Evolutionary conservation across 53 echinoderm and acorn worm species (phyloP).

Genomic region (Pentamera pediparva): DNA sequence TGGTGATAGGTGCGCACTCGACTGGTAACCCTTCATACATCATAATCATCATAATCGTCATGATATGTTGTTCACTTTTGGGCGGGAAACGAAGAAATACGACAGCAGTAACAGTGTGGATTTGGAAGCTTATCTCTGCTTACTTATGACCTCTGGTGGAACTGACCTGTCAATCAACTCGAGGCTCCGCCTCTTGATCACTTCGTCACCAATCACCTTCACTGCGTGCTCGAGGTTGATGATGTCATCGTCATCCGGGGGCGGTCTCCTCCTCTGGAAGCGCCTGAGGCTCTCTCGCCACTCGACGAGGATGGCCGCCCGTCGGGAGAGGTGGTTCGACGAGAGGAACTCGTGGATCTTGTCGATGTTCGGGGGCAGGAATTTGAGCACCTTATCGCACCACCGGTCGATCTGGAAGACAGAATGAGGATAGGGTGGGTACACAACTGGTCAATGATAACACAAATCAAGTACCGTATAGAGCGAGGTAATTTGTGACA

Average conservation of each 20-base stretch:
- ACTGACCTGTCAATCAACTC: conserved; percentile 59
- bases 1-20: no score
- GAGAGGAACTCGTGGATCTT: conserved; percentile 61
- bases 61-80: no score
- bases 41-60: no score
- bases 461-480: no score
- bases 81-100: not conserved
- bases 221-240: conserved; percentile 49
- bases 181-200: conserved; percentile 66
- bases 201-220: conserved; percentile 58
- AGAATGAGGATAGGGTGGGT: no score
- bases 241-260: conserved; percentile 60
- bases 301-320: conserved; percentile 16
- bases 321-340: conserved; percentile 18
- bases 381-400: conserved; percentile 67
- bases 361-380: conserved; percentile 68
- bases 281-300: conserved; percentile 75
- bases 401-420: conserved; percentile 54
- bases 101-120: not conserved
- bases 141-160: no score
- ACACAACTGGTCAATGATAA: no score
- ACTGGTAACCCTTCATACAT: no score
- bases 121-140: no score
- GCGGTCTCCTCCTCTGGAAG: conserved; percentile 59
- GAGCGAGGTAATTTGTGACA: no score